Base-by-base conservation (phyloP, 2,113 vertebrate species). In the Prunella fulvescens region DNA sequence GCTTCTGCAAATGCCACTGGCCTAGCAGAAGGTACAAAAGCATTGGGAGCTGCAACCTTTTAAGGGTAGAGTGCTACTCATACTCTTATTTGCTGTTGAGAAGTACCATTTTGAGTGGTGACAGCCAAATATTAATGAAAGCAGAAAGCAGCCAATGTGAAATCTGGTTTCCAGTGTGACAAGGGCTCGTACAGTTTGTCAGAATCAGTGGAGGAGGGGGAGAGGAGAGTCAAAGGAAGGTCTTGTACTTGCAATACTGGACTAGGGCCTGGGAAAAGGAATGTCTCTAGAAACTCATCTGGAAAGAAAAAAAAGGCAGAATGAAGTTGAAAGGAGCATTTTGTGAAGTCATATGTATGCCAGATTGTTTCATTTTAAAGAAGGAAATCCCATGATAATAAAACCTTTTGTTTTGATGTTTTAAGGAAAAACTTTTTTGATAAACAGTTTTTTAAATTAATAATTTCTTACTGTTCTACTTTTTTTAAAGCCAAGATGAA, bases 331-430 rank as follows among this genome's bases (percentile, higher is more conserved):
- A 93, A 90, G 72, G 88, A 86, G 79, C 50, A 47, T 90, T 92
- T 92, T 94, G 80, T 95, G 76, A 88, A 92, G 51, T 94, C 7
- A 4, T 35, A 22, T 54, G 42, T 86, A 19, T 78, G 88, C 67
- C 86, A 88, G 64, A 92, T 84, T 54, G 7, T 86, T 88, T 83
- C 10, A 39, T 93, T 94, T 88, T 78, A 70, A 92, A 81, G 82
- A 76, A 80, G 42, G 35, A 92, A 94, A 62, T 88, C 54, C 47
- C 24, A 9, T 12, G 17, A 86, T 65, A 86, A 90, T 76, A 66
- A 93, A 88, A 70, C 44, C 54, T 86, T 92, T 86, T 86, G 51
- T 57, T 93, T 81, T 77, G 35, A 51, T 47, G 39, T 66, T 93
- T 81, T 70, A 77, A 86, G 54, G 64, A 78, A 13, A 94, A 86